Base-by-base conservation (phyloP, 2,113 vertebrate species). In the Antennarius striatus region DNA sequence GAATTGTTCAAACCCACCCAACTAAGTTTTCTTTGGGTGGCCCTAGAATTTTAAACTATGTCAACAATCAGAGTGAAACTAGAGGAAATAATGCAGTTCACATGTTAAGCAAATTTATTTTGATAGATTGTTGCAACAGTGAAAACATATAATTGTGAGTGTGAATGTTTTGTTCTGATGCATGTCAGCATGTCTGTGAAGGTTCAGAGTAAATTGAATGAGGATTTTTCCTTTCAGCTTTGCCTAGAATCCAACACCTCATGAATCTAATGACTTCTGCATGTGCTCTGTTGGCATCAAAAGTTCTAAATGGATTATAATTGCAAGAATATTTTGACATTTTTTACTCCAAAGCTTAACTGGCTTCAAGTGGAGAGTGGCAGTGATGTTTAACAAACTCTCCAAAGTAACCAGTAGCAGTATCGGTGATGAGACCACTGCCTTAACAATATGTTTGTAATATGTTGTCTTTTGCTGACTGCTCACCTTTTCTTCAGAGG, bases 401-500 rank as follows among this genome's bases (percentile, higher is more conserved):
- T 22, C 22, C 22, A 22, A 1, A 1, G 22, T 22, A 22, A 22
- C 22, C 22, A 22, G 22, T 22, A 22, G 22, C 22, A 22, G 22
- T 22, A 22, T 46, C 9, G 28, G 28, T 8, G 22, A 4, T 51
- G n/a, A 29, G 42, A 46, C 43, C 22, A 10, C 16, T 1, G 9
- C 28, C 17, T 53, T 46, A 59, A 17, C 22, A 17, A 32, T 61
- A 22, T 50, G 62, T 10, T 55, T 43, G 52, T 36, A 52, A 40
- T 28, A 55, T 4, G 46, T 30, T 63, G 48, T 62, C 16, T 36
- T 67, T 71, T 17, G 29, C 49, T 57, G 54, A 46, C 50, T 16
- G 29, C 63, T 56, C 5, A 59, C 56, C 22, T 68, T 28, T 73
- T 58, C 76, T 60, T 52, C 13, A 43, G 68, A 82, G 68, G 57